Base-by-base conservation (phyloP, 2,888 invertebrate species). In the Synergus umbraculus region DNA sequence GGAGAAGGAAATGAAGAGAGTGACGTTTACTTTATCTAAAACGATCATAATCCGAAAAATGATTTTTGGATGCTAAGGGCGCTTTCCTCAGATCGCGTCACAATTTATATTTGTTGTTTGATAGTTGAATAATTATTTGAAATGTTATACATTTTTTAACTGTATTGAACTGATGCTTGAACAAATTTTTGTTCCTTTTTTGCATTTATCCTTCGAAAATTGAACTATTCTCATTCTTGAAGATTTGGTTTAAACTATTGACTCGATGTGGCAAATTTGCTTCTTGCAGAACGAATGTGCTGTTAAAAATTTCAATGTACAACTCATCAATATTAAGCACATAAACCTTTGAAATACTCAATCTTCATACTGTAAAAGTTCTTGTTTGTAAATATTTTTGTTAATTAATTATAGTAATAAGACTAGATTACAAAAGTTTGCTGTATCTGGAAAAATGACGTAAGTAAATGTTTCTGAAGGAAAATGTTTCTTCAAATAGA, bases 401-500 rank as follows among this genome's bases (percentile, higher is more conserved):
- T 82, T 78, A 63, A 63, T 81, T 63, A 76, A 81, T 78, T 82
- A 63, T 82, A 63, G 18, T 63, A 22, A 29, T 63, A 63, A 22
- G 60, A 63, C 10, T 63, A 63, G 10, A 63, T 10, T 63, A 63
- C n/a, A 63, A 58, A 58, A 63, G 10, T 10, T 63, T 22, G n/a
- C 60, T 63, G 22, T 63, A 63, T 22, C 3, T 18, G 37, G 10
- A n/a, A 63, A 63, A 22, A 22, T 63, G 18, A 63, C 60, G 22
- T 63, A 63, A 63, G 60, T 63, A 22, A 22, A 29, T 9, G 18
- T 63, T 63, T 63, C 60, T 63, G 60, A 22, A 63, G 41, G n/a
- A 54, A 66, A n/a, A 29, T 22, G 37, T 54, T 67, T 73, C 66
- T 37, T 73, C 41, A 37, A 22, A 63, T 63, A 63, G 22, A 63